Percentiles rank a stretch among this genome's conserved stretches.
Evolutionary conservation across 2,113 vertebrate genomes (phyloP).

Genomic region (Aptenodytes patagonicus): DNA sequence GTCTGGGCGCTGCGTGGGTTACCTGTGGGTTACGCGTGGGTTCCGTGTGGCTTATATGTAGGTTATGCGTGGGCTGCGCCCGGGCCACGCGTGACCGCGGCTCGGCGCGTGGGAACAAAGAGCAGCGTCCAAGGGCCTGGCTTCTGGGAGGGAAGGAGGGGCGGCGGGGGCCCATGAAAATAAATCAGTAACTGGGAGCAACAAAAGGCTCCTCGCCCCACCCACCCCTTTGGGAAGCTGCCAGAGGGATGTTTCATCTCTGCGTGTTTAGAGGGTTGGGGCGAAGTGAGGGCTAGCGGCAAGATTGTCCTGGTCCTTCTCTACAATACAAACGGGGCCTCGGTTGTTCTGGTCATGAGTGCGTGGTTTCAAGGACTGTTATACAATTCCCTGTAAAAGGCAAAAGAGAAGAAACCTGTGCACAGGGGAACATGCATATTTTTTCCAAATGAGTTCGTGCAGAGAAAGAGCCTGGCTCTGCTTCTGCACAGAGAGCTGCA

Average conservation of each 20-base stretch:
- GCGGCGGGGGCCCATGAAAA: not conserved
- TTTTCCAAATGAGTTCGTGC: not conserved
- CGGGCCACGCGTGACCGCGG: not conserved
- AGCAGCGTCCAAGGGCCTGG: not conserved
- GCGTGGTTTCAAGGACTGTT: not conserved
- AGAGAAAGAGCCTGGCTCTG: not conserved
- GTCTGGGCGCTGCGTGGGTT: too few relatives aligned
- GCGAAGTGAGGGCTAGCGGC: not conserved
- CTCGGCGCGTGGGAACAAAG: not conserved
- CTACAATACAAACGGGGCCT: not conserved
- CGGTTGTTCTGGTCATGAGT: not conserved
- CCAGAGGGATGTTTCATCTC: not conserved
- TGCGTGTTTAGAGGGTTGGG: accelerated
- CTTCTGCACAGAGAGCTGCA: not conserved
- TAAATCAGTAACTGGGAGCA: not conserved
- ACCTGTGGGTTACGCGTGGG: not conserved
- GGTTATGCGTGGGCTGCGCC: not conserved
- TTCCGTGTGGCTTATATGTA: accelerated
- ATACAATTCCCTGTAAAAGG: not conserved
- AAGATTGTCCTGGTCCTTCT: not conserved
- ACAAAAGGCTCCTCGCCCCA: not conserved
- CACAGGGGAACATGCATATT: accelerated
- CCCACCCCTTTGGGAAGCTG: not conserved
- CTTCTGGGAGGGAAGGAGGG: not conserved
- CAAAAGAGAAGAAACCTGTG: not conserved